Evolutionary conservation across 1,140 invertebrate species (phyloP).

Genomic region (Magallana gigas): DNA sequence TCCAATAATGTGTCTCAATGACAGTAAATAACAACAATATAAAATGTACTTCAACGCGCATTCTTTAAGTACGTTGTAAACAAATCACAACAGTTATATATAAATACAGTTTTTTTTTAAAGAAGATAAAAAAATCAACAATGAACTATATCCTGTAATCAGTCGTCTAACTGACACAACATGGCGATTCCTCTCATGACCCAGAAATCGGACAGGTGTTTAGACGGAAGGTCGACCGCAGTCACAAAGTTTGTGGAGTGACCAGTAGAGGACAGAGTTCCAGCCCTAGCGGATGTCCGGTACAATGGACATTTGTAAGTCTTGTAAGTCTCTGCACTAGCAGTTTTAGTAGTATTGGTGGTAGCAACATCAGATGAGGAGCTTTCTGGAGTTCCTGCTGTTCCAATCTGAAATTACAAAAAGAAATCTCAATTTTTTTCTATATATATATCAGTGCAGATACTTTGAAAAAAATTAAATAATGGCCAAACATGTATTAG

Average conservation of each 20-base stretch:
- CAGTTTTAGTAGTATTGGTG: not conserved
- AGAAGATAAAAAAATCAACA: not conserved
- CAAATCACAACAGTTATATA: not conserved
- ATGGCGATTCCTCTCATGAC: conserved; percentile 75
- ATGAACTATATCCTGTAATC: conserved; percentile 15
- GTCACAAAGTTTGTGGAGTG: conserved; percentile 92
- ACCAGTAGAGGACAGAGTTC: conserved; percentile 89
- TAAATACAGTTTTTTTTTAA: not conserved
- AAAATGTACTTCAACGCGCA: not conserved
- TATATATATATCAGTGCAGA: too few species aligned
- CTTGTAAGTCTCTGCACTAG: not conserved
- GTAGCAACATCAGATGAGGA: not conserved
- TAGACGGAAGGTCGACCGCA: conserved; percentile 72
- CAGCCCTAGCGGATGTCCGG: conserved; percentile 89
- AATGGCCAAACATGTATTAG: too few species aligned
- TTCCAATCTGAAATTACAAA: not conserved
- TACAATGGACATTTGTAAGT: conserved; percentile 88
- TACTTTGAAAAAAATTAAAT: too few species aligned
- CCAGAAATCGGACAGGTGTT: conserved; percentile 74
- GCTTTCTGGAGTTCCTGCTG: not conserved
- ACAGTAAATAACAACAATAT: not conserved
- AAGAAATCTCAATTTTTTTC: too few species aligned
- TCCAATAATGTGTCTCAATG: not conserved
- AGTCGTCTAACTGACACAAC: conserved; percentile 76
- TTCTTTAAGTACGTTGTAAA: not conserved